These are phyloP conservation scores for Azorinus chamasolen DNA, from an alignment of 2,888 invertebrate species.

Conservation along the genomic window DNA sequence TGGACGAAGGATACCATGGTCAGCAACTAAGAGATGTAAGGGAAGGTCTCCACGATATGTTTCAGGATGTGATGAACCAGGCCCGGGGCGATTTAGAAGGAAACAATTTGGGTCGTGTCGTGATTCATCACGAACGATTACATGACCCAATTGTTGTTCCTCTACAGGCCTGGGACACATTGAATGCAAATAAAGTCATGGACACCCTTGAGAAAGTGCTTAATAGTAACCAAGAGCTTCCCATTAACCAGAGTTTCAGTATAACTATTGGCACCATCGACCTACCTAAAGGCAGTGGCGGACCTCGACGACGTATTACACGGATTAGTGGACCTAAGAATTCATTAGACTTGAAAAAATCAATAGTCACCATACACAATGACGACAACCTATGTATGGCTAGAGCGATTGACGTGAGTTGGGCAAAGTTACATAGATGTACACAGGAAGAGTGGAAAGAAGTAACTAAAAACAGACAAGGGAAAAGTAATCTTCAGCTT, in stretches of 20 bases:
- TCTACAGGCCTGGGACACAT: slow-evolving; percentile 46
- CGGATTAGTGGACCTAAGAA: slow-evolving; percentile 31
- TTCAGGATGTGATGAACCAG: slow-evolving; percentile 23
- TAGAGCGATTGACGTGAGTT: slow-evolving; percentile 32
- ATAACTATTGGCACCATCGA: slow-evolving; percentile 44
- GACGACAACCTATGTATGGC: slow-evolving; percentile 47
- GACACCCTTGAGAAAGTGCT: slow-evolving; percentile 47
- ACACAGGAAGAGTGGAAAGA: slow-evolving; percentile 39
- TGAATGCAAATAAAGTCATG: slow-evolving; percentile 27
- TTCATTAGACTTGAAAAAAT: slow-evolving; percentile 30
- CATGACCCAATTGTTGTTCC: slow-evolving; percentile 60
- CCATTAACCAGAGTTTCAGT: slow-evolving; percentile 34
- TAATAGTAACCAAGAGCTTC: slow-evolving; percentile 52
- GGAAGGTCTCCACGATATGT: slow-evolving; percentile 28
- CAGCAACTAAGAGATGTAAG: slow-evolving; percentile 22
- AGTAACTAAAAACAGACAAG: slow-evolving; percentile 17
- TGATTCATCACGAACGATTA: slow-evolving; percentile 51
- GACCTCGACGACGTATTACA: slow-evolving; percentile 32
- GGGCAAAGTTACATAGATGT: slow-evolving; percentile 41
- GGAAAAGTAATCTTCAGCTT: slow-evolving; percentile 38
- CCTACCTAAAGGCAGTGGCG: slow-evolving; percentile 45
- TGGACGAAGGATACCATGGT: slow-evolving; percentile 22
- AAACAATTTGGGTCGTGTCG: slow-evolving; percentile 38
- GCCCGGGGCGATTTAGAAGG: slow-evolving; percentile 29
- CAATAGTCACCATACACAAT: slow-evolving; percentile 45